These are phyloP conservation scores for Erythrolamprus reginae DNA, from an alignment of 2,113 vertebrate species.

Conservation along the genomic window DNA sequence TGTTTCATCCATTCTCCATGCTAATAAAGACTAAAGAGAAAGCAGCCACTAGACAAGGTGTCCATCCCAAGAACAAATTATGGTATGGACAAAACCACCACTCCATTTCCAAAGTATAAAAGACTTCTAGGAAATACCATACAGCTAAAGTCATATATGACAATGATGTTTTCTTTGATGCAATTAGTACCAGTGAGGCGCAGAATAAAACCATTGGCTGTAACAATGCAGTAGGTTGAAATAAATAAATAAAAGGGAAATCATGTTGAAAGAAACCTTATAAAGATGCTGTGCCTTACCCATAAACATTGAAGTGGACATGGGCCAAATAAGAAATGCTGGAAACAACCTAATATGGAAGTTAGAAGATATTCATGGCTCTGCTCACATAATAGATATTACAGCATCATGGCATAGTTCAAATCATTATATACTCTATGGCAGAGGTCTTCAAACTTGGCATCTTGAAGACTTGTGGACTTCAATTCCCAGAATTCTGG, in stretches of 20 bases:
- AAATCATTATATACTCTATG: too few species aligned
- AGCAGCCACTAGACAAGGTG: conserved; percentile 36
- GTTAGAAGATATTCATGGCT: conserved; percentile 49
- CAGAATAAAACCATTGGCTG: conserved; percentile 17
- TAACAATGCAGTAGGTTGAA: conserved; percentile 31
- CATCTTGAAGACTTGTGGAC: too few species aligned
- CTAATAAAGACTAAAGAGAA: conserved; percentile 34
- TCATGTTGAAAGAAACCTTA: conserved; percentile 27
- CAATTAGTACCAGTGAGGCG: conserved; percentile 19
- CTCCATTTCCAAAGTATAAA: conserved; percentile 40
- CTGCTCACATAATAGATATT: conserved; percentile 43
- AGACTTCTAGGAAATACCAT: conserved; percentile 33
- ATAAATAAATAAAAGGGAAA: conserved; percentile 10
- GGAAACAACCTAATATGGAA: conserved; percentile 47
- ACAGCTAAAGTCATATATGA: conserved; percentile 49
- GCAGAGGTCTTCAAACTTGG: too few species aligned
- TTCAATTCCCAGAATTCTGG: too few species aligned
- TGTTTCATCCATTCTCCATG: conserved; percentile 33
- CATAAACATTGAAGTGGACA: conserved; percentile 15
- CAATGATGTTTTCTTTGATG: conserved; percentile 18
- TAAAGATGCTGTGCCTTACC: conserved; percentile 29
- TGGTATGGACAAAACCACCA: conserved; percentile 31
- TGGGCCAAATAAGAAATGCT: conserved; percentile 37
- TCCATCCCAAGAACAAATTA: conserved; percentile 44
- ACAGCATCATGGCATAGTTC: conserved; percentile 42